Evolutionary conservation across 2,797 vertebrate genomes (phyloP).

Genomic region (Pitangus sulphuratus): DNA sequence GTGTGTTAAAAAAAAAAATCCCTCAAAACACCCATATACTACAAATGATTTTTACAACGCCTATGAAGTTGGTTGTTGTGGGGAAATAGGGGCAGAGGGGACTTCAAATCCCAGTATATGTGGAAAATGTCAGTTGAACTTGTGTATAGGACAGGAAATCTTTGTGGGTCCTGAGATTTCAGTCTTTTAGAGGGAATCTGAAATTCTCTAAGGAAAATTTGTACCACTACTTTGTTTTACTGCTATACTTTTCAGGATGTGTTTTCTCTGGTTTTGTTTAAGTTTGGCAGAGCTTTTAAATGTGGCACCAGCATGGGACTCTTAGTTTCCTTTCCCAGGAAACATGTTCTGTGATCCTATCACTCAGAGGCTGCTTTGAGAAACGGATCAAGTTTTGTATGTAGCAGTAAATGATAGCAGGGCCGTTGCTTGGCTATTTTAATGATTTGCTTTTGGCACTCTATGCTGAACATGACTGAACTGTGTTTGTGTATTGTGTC

Average conservation of each 20-base stretch:
- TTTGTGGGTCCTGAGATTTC: background rate
- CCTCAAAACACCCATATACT: background rate
- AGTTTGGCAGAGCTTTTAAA: background rate
- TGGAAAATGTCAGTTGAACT: background rate
- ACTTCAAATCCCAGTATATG: background rate
- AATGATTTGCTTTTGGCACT: background rate
- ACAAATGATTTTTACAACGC: constrained; percentile 5
- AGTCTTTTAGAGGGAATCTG: background rate
- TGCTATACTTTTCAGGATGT: background rate
- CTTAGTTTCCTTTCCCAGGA: background rate
- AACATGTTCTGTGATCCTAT: background rate
- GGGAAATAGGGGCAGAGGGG: background rate
- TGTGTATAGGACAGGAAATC: background rate
- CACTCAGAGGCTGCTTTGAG: background rate
- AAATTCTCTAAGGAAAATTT: background rate
- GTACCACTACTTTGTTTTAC: background rate
- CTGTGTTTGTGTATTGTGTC: background rate
- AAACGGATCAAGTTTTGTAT: background rate
- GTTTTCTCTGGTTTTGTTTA: background rate
- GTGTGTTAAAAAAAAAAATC: background rate
- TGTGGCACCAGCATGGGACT: background rate
- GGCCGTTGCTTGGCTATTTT: background rate
- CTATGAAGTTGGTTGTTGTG: background rate
- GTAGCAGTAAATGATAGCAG: background rate
- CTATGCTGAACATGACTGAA: background rate